Base-by-base conservation (phyloP, 2,888 invertebrate species). In the Brachyopa scutellaris region DNA sequence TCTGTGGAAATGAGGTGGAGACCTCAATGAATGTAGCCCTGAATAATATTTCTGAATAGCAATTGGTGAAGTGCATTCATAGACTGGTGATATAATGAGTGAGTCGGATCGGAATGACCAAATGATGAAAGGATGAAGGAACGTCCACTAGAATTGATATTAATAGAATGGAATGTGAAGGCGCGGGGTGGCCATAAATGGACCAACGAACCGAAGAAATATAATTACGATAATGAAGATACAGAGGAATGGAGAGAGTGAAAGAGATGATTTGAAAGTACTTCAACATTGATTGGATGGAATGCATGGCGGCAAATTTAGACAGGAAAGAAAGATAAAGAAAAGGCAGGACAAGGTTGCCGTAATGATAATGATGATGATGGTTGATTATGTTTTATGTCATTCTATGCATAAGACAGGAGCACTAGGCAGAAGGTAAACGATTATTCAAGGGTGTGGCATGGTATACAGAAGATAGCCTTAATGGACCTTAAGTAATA, bases 211-310 rank as follows among this genome's bases (percentile, higher is more conserved):
- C 36, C 45, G 49, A 7, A 72, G 55, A 40, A 72, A 72, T 72
- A 64, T 70, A 72, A 72, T 72, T 72, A 47, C 62, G 33, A 59
- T 74, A 36, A 74, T 74, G 57, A 74, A 59, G 57, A 40, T 40
- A 6, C 1, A 19, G 8, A 19, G 40, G 21, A 8, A n/a, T 21
- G 9, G 11, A 21, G 23, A 38, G 33, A 17, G 19, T 15, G 19
- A 23, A 29, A 13, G 29, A 33, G 11, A 36, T 21, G n/a, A 59
- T 62, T 74, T 49, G 73, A 73, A 67, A 74, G 74, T 57, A 47
- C 57, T 74, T 19, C 40, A 47, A 61, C 70, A 57, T 31, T 74
- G 70, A 62, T 77, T 55, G 47, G 70, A 70, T 73, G 64, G 57
- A 59, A 42, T 72, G 51, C 42, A 61, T 36, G 45, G 17, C 11